Conservation (phyloP, 2,888 invertebrate genomes). For the Agrotis puta region DNA sequence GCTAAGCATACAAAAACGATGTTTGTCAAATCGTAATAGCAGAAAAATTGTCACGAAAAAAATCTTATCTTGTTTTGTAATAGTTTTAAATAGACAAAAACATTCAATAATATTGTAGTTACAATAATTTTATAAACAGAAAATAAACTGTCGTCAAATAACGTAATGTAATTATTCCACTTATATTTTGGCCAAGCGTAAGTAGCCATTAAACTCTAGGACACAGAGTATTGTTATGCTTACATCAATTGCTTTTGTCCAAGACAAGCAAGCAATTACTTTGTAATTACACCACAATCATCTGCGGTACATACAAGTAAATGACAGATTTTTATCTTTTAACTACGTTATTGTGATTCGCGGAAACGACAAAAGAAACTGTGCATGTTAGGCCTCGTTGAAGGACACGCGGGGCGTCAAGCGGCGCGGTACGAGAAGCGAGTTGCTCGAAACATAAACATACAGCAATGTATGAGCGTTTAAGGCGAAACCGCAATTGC, state of each 20-base stretch:
- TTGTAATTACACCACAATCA: conserved; percentile 63
- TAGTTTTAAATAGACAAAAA: neutral
- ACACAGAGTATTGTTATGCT: conserved; percentile 31
- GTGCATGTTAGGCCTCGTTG: neutral
- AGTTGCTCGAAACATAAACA: no score
- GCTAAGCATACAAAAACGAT: neutral
- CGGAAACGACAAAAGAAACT: conserved; percentile 45
- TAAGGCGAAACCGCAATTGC: no score
- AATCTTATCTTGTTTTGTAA: conserved; percentile 24
- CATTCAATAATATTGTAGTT: neutral
- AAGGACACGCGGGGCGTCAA: no score
- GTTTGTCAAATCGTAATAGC: neutral
- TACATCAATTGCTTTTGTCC: conserved; percentile 49
- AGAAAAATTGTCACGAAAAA: neutral
- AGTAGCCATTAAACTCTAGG: conserved; percentile 35
- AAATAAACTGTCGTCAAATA: conserved; percentile 20
- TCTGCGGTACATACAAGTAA: conserved; percentile 57
- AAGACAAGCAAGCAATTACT: conserved; percentile 59
- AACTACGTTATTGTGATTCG: conserved; percentile 43
- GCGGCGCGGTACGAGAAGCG: no score
- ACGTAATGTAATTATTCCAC: neutral
- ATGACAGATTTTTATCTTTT: conserved; percentile 76
- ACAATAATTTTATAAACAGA: conserved; percentile 29
- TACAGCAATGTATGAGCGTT: no score
- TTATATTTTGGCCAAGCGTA: conserved; percentile 30